A percentile compares a stretch with the other conserved stretches of the same genome.
Conservation (phyloP, 2,888 invertebrate genomes). For the Meta bourneti region DNA sequence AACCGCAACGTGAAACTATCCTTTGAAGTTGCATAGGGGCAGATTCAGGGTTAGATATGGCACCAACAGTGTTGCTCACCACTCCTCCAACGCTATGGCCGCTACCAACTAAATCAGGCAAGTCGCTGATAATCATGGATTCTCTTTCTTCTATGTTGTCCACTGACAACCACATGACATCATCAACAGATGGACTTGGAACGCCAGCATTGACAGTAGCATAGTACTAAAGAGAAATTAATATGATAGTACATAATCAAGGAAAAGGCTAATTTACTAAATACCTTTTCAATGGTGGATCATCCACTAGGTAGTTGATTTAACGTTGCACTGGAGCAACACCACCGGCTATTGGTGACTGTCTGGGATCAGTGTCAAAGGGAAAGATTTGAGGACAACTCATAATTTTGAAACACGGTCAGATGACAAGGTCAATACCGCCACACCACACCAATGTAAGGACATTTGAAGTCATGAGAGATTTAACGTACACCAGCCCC, state of each 20-base stretch:
- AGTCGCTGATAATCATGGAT: conserved; percentile 87
- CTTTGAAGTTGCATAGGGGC: conserved; percentile 89
- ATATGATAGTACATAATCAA: not conserved
- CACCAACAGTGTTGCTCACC: conserved; percentile 93
- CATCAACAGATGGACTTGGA: conserved; percentile 78
- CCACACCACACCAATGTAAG: too few species aligned
- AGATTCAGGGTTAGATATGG: conserved; percentile 65
- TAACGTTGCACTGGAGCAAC: too few species aligned
- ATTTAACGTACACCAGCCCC: too few species aligned
- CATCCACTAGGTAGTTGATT: too few species aligned
- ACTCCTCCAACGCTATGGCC: conserved; percentile 98
- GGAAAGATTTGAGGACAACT: too few species aligned
- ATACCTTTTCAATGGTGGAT: too few species aligned
- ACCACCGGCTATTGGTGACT: too few species aligned
- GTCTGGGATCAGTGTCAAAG: too few species aligned
- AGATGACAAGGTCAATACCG: too few species aligned
- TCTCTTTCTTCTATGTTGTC: conserved; percentile 92
- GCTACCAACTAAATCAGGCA: conserved; percentile 94
- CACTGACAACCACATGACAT: conserved; percentile 95
- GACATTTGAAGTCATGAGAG: too few species aligned
- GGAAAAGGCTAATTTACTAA: not conserved
- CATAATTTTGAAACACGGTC: too few species aligned
- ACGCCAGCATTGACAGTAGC: conserved; percentile 92
- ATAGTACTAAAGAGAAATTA: conserved; percentile 86
- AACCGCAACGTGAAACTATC: conserved; percentile 97